Evolutionary conservation across 2,888 invertebrate species (phyloP), one percentile per base, ranked within the genome.

Genomic region (Opisthograptis luteolata): DNA sequence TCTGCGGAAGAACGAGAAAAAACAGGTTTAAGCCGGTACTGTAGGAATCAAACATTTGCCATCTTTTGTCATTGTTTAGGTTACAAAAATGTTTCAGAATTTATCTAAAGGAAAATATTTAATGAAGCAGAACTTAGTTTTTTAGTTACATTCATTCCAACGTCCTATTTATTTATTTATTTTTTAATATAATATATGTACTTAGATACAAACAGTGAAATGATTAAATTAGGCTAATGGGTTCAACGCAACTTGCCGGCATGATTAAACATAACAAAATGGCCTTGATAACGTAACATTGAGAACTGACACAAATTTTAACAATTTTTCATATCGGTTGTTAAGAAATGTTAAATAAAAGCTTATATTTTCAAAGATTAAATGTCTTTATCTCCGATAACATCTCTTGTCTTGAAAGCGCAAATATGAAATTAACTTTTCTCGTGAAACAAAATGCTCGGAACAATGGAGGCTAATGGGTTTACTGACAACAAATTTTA

Each of bases 401-500:
- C 52, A 49, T 45, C n/a, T n/a, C n/a, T n/a, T 55, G 52, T 61
- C 52, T 40, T 19, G 25, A 49, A 51, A 43, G 22, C 24, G 20
- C 19, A 32, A 42, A 37, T 24, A 41, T 43, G 27, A 39, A 43
- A 43, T 25, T 41, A 41, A 36, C 40, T 31, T 52, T 51, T 46
- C 14, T 15, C 41, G 24, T 32, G 7, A 35, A 32, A 20, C 24
- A 37, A 52, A 50, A 45, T 37, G 9, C 30, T 17, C 31, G 24
- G 8, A 20, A 46, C 52, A 46, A 40, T 40, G 31, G 40, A 8
- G 19, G 24, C 9, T 51, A 51, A 46, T 46, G 46, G 42, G 31
- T 49, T 49, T 37, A 42, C 51, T 45, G 51, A 50, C 51, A 49
- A 54, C 54, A 46, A 42, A 46, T 52, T 48, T 54, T 49, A 56